Conservation (phyloP, 2,888 invertebrate species). For the Nomada fabriciana region DNA sequence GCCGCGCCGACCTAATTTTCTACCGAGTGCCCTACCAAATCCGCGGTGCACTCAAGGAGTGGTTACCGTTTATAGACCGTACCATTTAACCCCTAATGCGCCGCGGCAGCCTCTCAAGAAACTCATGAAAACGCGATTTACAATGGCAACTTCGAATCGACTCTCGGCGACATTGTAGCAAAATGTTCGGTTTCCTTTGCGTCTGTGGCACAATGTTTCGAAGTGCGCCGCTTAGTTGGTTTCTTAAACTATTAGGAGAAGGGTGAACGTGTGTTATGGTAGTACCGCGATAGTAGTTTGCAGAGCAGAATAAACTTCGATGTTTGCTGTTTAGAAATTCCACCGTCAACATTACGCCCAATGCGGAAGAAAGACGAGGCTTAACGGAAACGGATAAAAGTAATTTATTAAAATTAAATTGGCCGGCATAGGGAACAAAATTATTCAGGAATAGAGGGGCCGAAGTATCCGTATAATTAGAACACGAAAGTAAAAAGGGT, state of each 20-base stretch:
- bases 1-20: conserved; percentile 72
- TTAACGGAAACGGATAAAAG: too few species aligned
- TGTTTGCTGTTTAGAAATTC: background rate
- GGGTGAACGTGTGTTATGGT: too few species aligned
- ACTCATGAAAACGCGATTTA: conserved; percentile 64
- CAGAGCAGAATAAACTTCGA: background rate
- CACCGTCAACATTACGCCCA: background rate
- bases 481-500: too few species aligned
- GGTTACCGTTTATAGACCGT: conserved; percentile 64
- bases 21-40: conserved; percentile 60
- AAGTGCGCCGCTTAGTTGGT: background rate
- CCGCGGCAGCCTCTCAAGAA: conserved; percentile 48
- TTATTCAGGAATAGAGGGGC: too few species aligned
- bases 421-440: too few species aligned
- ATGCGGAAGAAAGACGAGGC: too few species aligned
- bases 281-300: too few species aligned
- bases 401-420: too few species aligned
- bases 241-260: background rate
- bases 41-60: conserved; percentile 57
- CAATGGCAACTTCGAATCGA: conserved; percentile 43
- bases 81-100: conserved; percentile 59
- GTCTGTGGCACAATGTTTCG: background rate
- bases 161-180: background rate
- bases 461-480: too few species aligned
- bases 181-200: conserved; percentile 12